Conservation (phyloP, 2,797 vertebrate genomes). For the Micromesistius poutassou region DNA sequence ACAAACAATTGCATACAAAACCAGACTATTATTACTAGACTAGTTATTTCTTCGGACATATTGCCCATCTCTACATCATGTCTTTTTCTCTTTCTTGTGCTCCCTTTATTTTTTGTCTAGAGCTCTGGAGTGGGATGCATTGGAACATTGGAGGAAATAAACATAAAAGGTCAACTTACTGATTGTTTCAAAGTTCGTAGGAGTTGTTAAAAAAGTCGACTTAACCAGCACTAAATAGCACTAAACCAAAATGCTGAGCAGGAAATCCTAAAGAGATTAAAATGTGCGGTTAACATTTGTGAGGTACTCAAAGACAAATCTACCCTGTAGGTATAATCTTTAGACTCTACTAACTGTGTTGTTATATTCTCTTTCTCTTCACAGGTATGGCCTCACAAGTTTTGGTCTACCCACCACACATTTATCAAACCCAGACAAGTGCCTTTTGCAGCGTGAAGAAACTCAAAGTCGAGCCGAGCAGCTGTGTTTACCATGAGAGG, state of each 20-base stretch:
- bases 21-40: not conserved
- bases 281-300: slow-evolving; percentile 49
- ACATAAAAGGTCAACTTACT: slow-evolving; percentile 59
- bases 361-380: slow-evolving; percentile 39
- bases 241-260: not conserved
- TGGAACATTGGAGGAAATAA: slow-evolving; percentile 46
- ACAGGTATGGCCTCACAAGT: slow-evolving; percentile 99
- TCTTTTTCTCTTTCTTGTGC: slow-evolving; percentile 35
- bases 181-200: slow-evolving; percentile 1
- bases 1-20: not conserved
- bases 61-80: not conserved
- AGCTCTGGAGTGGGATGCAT: slow-evolving; percentile 66
- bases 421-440: slow-evolving; percentile 99
- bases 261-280: not conserved
- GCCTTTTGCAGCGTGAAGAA: slow-evolving; percentile 99
- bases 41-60: too few species aligned
- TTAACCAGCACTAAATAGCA: too few species aligned
- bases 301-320: not conserved
- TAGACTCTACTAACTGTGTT: slow-evolving; percentile 31
- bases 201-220: not conserved
- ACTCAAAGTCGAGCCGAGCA: slow-evolving; percentile 98
- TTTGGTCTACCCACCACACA: slow-evolving; percentile 99
- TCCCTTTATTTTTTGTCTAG: slow-evolving; percentile 59
- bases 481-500: slow-evolving; percentile 95
- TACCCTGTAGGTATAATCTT: not conserved